A percentile compares a stretch with the other conserved stretches of the same genome.
These are phyloP conservation scores for Xestoiulus laeticollis DNA, from an alignment of 2,888 invertebrate species.

Conservation along the genomic window DNA sequence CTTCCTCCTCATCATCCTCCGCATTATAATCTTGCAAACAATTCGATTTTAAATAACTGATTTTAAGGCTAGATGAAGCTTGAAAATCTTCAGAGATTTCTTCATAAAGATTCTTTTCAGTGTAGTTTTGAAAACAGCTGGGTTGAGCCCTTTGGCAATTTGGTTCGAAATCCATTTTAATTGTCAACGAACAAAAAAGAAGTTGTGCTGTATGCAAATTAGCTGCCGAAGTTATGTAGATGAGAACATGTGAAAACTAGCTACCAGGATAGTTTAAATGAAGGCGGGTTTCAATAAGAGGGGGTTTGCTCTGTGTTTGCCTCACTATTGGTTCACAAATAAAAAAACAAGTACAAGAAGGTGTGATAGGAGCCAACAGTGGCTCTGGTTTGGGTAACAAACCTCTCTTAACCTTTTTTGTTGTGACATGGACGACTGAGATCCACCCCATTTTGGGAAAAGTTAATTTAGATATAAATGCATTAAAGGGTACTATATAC, in stretches of 20 bases:
- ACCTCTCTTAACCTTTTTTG: neutral
- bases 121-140: neutral
- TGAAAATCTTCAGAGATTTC: neutral
- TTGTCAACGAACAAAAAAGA: neutral
- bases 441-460: neutral
- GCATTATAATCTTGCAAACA: neutral
- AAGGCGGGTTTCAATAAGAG: constrained; percentile 20
- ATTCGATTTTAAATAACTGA: neutral
- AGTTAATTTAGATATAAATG: too few relatives aligned
- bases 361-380: constrained; percentile 6
- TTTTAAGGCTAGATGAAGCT: neutral
- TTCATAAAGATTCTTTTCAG: neutral
- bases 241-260: neutral
- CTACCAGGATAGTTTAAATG: neutral
- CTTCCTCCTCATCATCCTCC: neutral
- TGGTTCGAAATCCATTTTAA: neutral
- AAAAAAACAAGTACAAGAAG: neutral
- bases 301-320: neutral
- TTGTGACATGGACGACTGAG: neutral
- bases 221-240: neutral
- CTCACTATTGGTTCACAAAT: neutral
- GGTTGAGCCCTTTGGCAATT: neutral
- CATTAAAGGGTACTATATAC: too few relatives aligned
- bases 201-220: neutral
- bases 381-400: neutral